phyloP scores from a whole-genome alignment of 2,797 vertebrate genomes.

The Sebastes cheni region DNA sequence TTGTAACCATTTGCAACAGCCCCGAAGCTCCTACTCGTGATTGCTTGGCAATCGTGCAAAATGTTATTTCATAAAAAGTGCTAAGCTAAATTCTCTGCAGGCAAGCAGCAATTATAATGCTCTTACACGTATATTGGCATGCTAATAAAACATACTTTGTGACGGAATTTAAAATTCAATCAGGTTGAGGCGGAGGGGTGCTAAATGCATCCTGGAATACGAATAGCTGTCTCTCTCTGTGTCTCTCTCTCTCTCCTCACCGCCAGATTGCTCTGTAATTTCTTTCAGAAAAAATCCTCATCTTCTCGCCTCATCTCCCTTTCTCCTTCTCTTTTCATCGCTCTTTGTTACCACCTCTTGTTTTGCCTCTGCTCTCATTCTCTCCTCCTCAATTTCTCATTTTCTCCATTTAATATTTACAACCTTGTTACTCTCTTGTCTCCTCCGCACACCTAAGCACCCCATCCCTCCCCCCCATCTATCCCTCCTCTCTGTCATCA shows the following conservation, averaged over 20 bases:
- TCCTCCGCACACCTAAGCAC: constrained; percentile 11
- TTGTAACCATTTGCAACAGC: constrained; percentile 72
- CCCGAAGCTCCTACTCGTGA: constrained; percentile 43
- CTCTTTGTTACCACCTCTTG: constrained; percentile 33
- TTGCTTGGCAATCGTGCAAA: constrained; percentile 53
- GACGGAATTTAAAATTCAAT: constrained; percentile 60
- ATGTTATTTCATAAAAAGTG: constrained; percentile 56
- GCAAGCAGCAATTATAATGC: constrained; percentile 51
- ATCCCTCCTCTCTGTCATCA: constrained; percentile 63
- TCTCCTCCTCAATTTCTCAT: constrained; percentile 45
- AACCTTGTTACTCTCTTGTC: constrained; percentile 47
- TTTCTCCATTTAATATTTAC: constrained; percentile 71
- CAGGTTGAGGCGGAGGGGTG: constrained; percentile 28
- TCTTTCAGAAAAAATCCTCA: constrained; percentile 23
- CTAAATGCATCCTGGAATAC: constrained; percentile 42
- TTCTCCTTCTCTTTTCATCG: background rate
- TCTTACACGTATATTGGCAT: constrained; percentile 40
- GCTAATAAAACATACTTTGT: constrained; percentile 59
- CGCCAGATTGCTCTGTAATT: constrained; percentile 15
- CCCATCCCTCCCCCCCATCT: constrained; percentile 16
- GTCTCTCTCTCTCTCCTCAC: background rate
- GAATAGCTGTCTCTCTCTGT: constrained; percentile 26
- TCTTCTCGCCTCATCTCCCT: constrained; percentile 31
- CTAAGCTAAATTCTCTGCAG: constrained; percentile 60
- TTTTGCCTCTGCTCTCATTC: constrained; percentile 7